Percentiles rank a stretch among this genome's conserved stretches.
These are phyloP conservation scores for Malurus cyaneus DNA, from an alignment of 2,113 vertebrate genomes.

Conservation along the genomic window DNA sequence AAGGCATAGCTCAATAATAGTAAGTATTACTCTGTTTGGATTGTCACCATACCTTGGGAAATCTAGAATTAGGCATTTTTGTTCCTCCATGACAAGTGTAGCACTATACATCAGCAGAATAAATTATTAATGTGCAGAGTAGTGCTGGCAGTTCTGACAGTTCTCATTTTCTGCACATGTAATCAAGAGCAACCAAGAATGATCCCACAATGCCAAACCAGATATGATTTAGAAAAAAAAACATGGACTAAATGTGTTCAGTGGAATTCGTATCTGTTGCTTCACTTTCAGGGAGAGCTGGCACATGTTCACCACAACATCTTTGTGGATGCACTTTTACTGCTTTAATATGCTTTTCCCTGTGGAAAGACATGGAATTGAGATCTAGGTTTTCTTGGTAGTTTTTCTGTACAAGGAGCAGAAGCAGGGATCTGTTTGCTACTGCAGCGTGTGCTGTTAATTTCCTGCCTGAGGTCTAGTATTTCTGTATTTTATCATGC, in stretches of 20 bases:
- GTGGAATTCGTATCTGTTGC: not conserved
- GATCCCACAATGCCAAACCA: not conserved
- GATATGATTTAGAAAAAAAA: not conserved
- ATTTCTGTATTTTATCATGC: not conserved
- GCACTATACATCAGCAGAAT: not conserved
- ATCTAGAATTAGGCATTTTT: not conserved
- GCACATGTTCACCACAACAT: not conserved
- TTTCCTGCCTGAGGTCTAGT: fast-evolving
- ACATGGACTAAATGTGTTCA: not conserved
- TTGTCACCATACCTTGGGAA: not conserved
- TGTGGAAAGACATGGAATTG: not conserved
- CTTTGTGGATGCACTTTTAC: not conserved
- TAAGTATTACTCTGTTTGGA: not conserved
- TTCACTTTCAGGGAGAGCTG: not conserved
- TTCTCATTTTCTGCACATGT: not conserved
- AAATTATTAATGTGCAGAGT: not conserved
- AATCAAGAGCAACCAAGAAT: not conserved
- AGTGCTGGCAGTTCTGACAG: not conserved
- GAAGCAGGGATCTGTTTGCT: not conserved
- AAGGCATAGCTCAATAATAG: not conserved
- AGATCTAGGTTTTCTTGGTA: not conserved
- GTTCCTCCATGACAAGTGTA: not conserved
- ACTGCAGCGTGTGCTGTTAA: not conserved
- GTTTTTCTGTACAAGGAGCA: not conserved
- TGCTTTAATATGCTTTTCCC: not conserved